phyloP scores from a whole-genome alignment of 2,113 vertebrate genomes.

The Bufo gargarizans region DNA sequence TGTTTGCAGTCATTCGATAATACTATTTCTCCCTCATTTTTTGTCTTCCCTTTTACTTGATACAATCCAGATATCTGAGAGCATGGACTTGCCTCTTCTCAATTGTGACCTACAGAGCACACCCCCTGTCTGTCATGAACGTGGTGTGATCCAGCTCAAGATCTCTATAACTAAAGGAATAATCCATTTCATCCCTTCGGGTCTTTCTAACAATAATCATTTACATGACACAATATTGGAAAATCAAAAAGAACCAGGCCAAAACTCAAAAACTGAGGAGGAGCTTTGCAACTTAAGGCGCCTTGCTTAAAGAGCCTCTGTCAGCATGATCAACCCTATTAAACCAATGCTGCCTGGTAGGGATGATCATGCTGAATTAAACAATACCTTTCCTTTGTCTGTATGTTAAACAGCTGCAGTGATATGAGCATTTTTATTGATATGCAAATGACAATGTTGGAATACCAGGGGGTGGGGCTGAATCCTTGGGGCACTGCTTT shows the following conservation, averaged over 20 bases:
- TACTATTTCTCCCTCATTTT: background rate
- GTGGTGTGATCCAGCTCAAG: background rate
- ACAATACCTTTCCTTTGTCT: no score
- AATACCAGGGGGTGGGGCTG: no score
- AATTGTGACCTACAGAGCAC: background rate
- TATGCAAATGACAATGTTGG: no score
- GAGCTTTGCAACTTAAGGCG: no score
- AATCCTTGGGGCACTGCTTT: no score
- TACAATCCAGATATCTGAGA: constrained; percentile 12
- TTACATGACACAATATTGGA: constrained; percentile 12
- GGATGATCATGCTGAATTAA: no score
- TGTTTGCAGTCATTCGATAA: constrained; percentile 7
- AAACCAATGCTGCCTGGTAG: no score
- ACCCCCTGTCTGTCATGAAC: background rate
- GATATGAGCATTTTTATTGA: no score
- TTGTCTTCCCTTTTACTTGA: background rate
- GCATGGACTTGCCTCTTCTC: constrained; percentile 23
- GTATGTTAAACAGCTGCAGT: no score
- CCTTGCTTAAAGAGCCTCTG: no score
- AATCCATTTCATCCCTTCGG: background rate
- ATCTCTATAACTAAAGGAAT: constrained; percentile 19
- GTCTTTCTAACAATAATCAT: background rate
- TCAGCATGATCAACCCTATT: no score
- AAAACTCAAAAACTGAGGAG: no score
- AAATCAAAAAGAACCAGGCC: background rate